Base-by-base conservation (phyloP, 1,140 invertebrate species). In the Sitobion miscanthi region DNA sequence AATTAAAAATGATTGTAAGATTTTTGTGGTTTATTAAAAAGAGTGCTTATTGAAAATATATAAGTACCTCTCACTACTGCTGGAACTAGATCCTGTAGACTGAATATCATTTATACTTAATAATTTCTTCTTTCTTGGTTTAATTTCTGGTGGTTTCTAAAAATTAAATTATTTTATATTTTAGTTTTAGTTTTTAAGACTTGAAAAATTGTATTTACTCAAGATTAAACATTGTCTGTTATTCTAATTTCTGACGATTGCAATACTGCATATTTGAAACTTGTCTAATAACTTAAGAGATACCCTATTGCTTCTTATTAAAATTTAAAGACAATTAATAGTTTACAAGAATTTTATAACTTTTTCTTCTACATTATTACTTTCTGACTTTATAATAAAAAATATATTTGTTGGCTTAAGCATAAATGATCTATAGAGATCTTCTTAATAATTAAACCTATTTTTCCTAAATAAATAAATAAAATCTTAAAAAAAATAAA, bases 81-180 rank as follows among this genome's bases (percentile, higher is more conserved):
- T 82, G 6, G 89, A 90, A 90, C 38, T 69, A 14, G 89, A 62
- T 62, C 54, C 38, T 20, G 54, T 57, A 45, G 89, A 90, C 20
- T n/a, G 54, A n/a, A 20, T 45, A 62, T 62, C 54, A 90, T 38
- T 49, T 49, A 35, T 42, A 9, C 82, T 49, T 38, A 85, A 45
- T 93, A 85, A 42, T 85, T 93, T 93, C 17, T 54, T 85, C 54
- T 93, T 93, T 52, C 91, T 93, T 52, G 91, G 91, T 85, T 93
- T 93, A 85, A 85, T 85, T 42, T 93, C 42, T 54, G 91, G 91
- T 83, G 91, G 91, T 52, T 93, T 83, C 91, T 93, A 21, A 77
- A 62, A 90, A 62, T 30, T 90, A 42, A 62, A 42, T 42, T 20
- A 45, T 57, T 30, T 45, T 45, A 42, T 35, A 38, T 20, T 38